Conservation (phyloP, 1,140 invertebrate genomes). For the Pogonus chalceus region DNA sequence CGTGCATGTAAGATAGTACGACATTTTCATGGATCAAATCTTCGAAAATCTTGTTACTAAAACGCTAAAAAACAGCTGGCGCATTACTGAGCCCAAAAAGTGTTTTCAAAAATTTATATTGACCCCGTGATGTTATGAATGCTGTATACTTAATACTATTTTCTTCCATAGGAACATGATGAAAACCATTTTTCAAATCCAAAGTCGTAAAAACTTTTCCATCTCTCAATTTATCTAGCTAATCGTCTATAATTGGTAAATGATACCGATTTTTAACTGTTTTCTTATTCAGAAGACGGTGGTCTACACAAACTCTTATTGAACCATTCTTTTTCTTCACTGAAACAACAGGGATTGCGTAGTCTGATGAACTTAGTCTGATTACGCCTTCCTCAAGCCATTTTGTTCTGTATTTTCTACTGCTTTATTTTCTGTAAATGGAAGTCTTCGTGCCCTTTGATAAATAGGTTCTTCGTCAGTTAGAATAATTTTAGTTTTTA, state of each 20-base stretch:
- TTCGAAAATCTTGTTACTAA: conserved; percentile 20
- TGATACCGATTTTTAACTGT: background rate
- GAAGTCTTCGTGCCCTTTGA: background rate
- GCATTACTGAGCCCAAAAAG: conserved; percentile 32
- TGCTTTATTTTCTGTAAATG: background rate
- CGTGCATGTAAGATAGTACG: too few species aligned
- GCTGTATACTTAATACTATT: conserved; percentile 27
- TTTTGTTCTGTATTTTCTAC: background rate
- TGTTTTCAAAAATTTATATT: conserved; percentile 33
- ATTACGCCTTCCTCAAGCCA: background rate
- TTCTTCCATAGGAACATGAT: conserved; percentile 20
- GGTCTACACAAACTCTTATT: background rate
- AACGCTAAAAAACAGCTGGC: conserved; percentile 20
- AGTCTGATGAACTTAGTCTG: background rate
- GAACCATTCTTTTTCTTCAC: background rate
- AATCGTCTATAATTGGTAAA: background rate
- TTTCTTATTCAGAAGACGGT: background rate
- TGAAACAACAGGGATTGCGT: background rate
- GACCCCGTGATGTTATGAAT: conserved; percentile 28
- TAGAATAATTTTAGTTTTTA: background rate
- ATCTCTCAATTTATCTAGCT: background rate
- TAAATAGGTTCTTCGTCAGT: background rate
- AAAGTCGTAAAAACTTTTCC: background rate
- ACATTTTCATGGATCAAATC: conserved; percentile 19
- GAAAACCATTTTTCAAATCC: background rate